A percentile compares a stretch with the other conserved stretches of the same genome.
Evolutionary conservation across 2,113 vertebrate genomes (phyloP).

Genomic region (Limanda limanda): DNA sequence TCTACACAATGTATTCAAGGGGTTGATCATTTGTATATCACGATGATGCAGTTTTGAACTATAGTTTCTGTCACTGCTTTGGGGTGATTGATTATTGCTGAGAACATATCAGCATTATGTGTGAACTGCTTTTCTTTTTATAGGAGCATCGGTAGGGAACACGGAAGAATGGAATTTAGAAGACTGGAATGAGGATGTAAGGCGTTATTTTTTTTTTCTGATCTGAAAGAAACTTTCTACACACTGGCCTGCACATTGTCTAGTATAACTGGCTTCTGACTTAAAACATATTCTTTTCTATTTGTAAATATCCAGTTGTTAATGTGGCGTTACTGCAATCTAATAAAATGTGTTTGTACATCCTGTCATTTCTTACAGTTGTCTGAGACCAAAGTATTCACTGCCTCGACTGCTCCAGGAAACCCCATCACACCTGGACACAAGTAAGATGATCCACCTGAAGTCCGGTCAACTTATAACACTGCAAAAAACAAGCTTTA

Average conservation of each 20-base stretch:
- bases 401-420: constrained; percentile 87
- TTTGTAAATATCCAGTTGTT: no score
- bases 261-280: not conserved
- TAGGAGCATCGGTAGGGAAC: constrained; percentile 91
- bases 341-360: constrained; percentile 2
- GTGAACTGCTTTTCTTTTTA: not conserved
- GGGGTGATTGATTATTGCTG: not conserved
- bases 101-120: not conserved
- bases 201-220: not conserved
- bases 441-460: constrained; percentile 79
- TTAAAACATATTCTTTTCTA: not conserved
- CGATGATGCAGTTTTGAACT: not conserved
- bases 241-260: not conserved
- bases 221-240: constrained; percentile 3
- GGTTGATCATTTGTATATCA: not conserved
- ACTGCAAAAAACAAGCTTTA: not conserved
- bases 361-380: constrained; percentile 80
- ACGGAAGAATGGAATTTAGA: constrained; percentile 94
- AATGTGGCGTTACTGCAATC: not conserved
- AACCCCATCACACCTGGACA: constrained; percentile 86
- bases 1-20: not conserved
- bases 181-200: constrained; percentile 98
- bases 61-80: not conserved
- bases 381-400: constrained; percentile 98
- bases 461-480: not conserved